Conservation (phyloP, 2,113 vertebrate species). For the Fulica atra region DNA sequence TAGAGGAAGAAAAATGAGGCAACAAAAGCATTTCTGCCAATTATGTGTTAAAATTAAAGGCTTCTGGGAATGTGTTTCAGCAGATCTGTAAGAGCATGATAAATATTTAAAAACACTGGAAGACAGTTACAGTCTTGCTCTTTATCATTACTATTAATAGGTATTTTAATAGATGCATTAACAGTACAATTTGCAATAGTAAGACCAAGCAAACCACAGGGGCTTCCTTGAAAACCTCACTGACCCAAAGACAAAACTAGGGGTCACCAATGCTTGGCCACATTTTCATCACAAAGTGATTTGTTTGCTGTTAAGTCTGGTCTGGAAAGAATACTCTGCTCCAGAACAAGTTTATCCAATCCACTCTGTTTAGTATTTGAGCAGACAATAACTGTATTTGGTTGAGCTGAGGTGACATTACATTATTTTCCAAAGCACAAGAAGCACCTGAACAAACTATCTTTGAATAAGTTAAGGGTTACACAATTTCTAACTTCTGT, state of each 20-base stretch:
- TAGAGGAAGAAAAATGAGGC: not conserved
- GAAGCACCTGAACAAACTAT: not conserved
- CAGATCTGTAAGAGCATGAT: not conserved
- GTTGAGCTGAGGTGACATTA: not conserved
- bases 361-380: not conserved
- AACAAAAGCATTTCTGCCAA: not conserved
- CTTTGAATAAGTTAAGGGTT: not conserved
- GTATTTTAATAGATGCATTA: not conserved
- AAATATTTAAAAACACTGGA: not conserved
- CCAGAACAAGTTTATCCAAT: not conserved
- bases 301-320: not conserved
- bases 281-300: not conserved
- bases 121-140: not conserved
- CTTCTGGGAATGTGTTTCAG: conserved; percentile 8
- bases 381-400: not conserved
- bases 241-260: not conserved
- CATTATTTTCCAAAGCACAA: not conserved
- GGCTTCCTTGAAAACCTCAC: not conserved
- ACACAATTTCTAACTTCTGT: not conserved
- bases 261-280: not conserved
- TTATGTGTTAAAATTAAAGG: not conserved
- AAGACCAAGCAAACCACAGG: not conserved
- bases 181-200: not conserved
- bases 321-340: not conserved
- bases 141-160: not conserved